phyloP scores from a whole-genome alignment of 2,797 vertebrate genomes.

The Argyrosomus regius region DNA sequence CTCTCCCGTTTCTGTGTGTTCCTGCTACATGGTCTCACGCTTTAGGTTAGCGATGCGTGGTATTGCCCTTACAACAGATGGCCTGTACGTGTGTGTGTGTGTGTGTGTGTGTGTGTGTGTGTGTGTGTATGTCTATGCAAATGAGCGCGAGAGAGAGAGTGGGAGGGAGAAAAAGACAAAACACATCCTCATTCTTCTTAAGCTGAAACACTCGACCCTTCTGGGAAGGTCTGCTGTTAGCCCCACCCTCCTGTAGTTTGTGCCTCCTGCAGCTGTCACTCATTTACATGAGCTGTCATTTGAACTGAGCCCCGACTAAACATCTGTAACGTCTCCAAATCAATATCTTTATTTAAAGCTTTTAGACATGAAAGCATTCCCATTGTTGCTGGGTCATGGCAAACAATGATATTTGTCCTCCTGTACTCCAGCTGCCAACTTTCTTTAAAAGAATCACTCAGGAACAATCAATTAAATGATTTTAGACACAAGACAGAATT shows the following conservation, averaged over 20 bases:
- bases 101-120: slow-evolving; percentile 7
- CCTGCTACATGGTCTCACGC: slow-evolving; percentile 50
- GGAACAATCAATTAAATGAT: too few relatives aligned
- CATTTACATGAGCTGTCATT: not conserved
- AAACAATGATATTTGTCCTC: not conserved
- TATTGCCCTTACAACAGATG: slow-evolving; percentile 42
- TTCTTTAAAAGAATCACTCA: too few relatives aligned
- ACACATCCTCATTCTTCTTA: slow-evolving; percentile 20
- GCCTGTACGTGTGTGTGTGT: slow-evolving; percentile 28
- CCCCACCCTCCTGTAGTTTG: not conserved
- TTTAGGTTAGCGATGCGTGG: slow-evolving; percentile 53
- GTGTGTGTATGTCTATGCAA: slow-evolving; percentile 20
- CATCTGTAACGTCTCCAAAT: not conserved
- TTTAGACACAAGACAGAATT: too few relatives aligned
- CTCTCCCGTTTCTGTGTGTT: slow-evolving; percentile 38
- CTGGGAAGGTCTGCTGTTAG: not conserved
- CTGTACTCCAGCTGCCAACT: too few relatives aligned
- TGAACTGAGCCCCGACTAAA: not conserved
- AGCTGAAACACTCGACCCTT: not conserved
- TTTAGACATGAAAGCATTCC: not conserved
- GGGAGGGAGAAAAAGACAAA: slow-evolving; percentile 15
- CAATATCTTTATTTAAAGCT: too few relatives aligned
- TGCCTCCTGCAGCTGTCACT: slow-evolving; percentile 20
- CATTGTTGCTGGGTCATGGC: not conserved
- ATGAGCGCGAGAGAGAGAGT: not conserved